Percentiles rank a stretch among this genome's conserved stretches.
phyloP scores from a whole-genome alignment of 2,797 vertebrate species.

The Onychomys leucogaster region DNA sequence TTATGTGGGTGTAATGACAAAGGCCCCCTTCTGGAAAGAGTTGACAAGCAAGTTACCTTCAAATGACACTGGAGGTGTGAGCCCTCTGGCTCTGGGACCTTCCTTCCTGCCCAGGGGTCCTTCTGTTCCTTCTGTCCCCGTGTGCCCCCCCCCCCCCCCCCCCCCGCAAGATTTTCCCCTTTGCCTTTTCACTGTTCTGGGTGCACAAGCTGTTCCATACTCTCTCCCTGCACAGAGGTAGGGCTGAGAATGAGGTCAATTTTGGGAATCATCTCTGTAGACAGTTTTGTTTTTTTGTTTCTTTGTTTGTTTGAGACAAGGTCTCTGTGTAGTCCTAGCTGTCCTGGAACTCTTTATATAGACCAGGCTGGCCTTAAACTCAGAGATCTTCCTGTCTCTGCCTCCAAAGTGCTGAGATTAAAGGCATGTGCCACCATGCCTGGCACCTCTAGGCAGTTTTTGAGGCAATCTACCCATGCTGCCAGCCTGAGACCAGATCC shows the following conservation, averaged over 20 bases:
- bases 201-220: rapidly evolving
- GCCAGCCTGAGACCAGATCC: background rate
- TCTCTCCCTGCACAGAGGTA: background rate
- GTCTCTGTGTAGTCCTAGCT: background rate
- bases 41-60: background rate
- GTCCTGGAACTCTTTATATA: background rate
- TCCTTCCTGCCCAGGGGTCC: background rate
- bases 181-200: background rate
- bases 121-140: no score
- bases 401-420: background rate
- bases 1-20: background rate
- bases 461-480: background rate
- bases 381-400: background rate
- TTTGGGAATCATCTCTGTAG: background rate
- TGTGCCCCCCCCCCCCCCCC: no score
- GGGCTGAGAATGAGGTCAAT: background rate
- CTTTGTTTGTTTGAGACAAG: background rate
- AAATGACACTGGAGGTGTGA: background rate
- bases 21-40: background rate
- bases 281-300: background rate
- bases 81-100: background rate
- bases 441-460: background rate
- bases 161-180: background rate
- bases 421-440: background rate
- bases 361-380: background rate